A percentile compares a stretch with the other conserved stretches of the same genome.
These are phyloP conservation scores for Actenoides lindsayi DNA, from an alignment of 2,113 vertebrate species.

Conservation along the genomic window DNA sequence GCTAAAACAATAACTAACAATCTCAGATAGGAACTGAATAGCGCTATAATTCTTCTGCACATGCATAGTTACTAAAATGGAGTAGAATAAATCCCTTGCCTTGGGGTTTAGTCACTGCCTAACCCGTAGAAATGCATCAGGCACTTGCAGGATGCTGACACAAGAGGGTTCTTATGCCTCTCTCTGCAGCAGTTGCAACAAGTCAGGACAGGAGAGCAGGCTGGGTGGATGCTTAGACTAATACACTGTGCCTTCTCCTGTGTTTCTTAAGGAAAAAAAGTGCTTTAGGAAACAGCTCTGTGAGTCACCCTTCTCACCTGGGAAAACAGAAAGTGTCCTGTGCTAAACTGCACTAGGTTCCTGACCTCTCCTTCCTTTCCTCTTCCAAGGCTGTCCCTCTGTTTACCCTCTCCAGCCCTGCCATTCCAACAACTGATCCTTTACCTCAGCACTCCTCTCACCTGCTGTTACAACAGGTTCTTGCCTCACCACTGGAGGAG, in stretches of 20 bases:
- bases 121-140: background rate
- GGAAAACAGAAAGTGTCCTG: background rate
- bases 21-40: background rate
- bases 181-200: background rate
- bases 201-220: no score
- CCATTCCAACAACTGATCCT: rapidly evolving
- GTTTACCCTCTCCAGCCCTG: background rate
- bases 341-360: background rate
- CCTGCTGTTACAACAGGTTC: rapidly evolving
- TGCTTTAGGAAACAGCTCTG: background rate
- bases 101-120: background rate
- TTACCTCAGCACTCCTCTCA: background rate
- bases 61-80: background rate
- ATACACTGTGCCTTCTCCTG: background rate
- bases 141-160: background rate
- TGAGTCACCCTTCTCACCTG: background rate
- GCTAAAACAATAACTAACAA: background rate
- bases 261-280: background rate
- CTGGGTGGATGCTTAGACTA: background rate
- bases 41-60: background rate
- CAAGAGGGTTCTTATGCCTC: background rate
- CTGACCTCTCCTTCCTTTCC: background rate
- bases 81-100: background rate
- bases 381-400: rapidly evolving
- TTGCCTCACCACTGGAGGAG: background rate